Evolutionary conservation across 2,113 vertebrate genomes (phyloP), one percentile per base, ranked within the genome.

Genomic region (Panthera uncia): DNA sequence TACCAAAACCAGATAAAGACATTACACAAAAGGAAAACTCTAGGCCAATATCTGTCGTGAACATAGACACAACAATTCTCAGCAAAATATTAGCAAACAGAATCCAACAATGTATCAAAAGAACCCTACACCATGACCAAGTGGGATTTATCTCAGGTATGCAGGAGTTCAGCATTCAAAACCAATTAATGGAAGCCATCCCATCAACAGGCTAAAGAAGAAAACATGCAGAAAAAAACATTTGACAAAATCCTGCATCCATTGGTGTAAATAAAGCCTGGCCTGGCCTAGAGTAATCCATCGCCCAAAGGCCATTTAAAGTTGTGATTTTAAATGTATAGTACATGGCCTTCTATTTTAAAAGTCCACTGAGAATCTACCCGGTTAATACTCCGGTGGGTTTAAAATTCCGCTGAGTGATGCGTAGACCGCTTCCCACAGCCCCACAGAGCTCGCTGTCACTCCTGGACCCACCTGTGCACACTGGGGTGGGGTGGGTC

Each of bases 361-460:
- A 10, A 84, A 38, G 15, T 68, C 29, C 3, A 8, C 18, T 1
- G 3, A 18, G 31, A 74, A 29, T 41, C 36, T 21, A 2, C 12
- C 27, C 14, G 1, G 21, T 1, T 8, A 25, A 10, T 31, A 29
- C 14, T 52, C 16, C 5, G 15, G 0, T 10, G 14, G 48, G 11
- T 21, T 66, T 45, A 50, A 25, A 38, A 33, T 15, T 25, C 48
- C 29, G 7, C 57, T 5, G 2, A 0, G 23, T 29, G 66, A 16
- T 0, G 19, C 29, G 45, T 8, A 8, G 25, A 18, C 27, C 5
- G 50, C 63, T 25, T 55, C 23, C 6, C 52, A 4, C 5, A 29
- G n/a, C 12, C 6, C 45, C 27, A 16, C 33, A 83, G 68, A 36
- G 4, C 11, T 14, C n/a, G 27, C 52, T 29, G 13, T 38, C 16